These are phyloP conservation scores for Fopius arisanus DNA, from an alignment of 1,140 invertebrate species.

Conservation along the genomic window DNA sequence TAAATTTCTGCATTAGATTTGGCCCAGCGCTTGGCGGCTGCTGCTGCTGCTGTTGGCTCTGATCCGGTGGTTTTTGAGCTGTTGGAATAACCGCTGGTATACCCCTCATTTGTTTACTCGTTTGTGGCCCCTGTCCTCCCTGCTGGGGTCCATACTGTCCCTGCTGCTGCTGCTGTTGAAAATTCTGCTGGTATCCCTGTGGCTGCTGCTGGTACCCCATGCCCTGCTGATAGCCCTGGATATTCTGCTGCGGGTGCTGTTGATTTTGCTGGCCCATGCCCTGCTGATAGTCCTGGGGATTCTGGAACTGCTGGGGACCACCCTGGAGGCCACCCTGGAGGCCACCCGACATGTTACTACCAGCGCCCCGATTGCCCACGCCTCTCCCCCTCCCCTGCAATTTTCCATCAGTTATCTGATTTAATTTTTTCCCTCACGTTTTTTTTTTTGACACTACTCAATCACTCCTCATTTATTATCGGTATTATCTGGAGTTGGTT, in stretches of 20 bases:
- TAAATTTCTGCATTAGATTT: constrained; percentile 83
- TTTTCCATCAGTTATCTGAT: too few species aligned
- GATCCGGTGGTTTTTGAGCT: constrained; percentile 60
- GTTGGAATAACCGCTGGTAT: constrained; percentile 71
- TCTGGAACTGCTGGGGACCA: constrained; percentile 60
- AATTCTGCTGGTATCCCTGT: constrained; percentile 56
- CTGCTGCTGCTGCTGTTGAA: constrained; percentile 55
- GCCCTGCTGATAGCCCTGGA: constrained; percentile 47
- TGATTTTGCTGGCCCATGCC: constrained; percentile 40
- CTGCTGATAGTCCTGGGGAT: constrained; percentile 52
- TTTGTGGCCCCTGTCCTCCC: constrained; percentile 40
- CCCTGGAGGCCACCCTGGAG: constrained; percentile 58
- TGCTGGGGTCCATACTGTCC: constrained; percentile 42
- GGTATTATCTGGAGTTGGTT: too few species aligned
- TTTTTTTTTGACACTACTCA: too few species aligned
- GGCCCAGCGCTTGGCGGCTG: constrained; percentile 64
- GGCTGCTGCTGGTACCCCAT: constrained; percentile 49
- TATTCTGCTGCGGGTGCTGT: constrained; percentile 55
- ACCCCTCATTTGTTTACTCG: constrained; percentile 61
- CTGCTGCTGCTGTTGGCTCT: constrained; percentile 52
- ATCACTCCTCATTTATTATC: too few species aligned
- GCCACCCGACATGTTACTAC: constrained; percentile 67
- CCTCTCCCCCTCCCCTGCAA: constrained; percentile 69
- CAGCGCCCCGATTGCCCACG: constrained; percentile 66
- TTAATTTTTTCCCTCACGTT: too few species aligned